Percentiles rank a stretch among this genome's conserved stretches.
Evolutionary conservation across 2,888 invertebrate species (phyloP).

Genomic region (Automeris io): DNA sequence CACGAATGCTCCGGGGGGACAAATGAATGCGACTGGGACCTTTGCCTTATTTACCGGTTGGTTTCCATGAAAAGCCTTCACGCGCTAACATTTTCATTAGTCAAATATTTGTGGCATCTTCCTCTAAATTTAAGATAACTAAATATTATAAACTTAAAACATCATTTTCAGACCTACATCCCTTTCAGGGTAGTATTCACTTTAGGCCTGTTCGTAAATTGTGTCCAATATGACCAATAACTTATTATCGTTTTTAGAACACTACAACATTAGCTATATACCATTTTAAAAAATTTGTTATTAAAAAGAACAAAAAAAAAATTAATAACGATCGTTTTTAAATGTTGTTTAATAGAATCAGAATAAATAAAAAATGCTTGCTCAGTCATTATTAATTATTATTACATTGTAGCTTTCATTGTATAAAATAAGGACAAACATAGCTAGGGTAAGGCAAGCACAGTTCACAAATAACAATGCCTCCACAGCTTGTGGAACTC

Average conservation of each 20-base stretch:
- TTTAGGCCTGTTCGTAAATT: no score
- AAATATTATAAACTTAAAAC: conserved; percentile 3
- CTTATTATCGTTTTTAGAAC: no score
- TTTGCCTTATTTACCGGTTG: conserved; percentile 48
- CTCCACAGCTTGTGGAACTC: conserved; percentile 23
- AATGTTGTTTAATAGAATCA: conserved; percentile 1
- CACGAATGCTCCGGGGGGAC: conserved; percentile 50
- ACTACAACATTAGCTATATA: no score
- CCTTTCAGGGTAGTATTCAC: neutral
- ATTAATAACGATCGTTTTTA: neutral
- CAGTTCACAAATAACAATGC: conserved; percentile 33
- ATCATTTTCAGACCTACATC: no score
- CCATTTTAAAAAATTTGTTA: neutral
- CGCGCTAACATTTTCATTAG: conserved; percentile 29
- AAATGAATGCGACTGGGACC: conserved; percentile 50
- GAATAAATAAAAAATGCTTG: neutral
- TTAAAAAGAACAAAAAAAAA: neutral
- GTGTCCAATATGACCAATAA: no score
- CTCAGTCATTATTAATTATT: conserved; percentile 1
- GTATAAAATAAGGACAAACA: conserved; percentile 10
- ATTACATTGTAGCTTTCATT: neutral
- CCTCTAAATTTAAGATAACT: conserved; percentile 2
- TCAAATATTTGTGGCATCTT: conserved; percentile 9
- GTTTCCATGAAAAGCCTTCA: conserved; percentile 36
- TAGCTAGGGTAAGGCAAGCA: conserved; percentile 10